Base-by-base conservation (phyloP, 2,888 invertebrate species). In the Druceiella hillmani region DNA sequence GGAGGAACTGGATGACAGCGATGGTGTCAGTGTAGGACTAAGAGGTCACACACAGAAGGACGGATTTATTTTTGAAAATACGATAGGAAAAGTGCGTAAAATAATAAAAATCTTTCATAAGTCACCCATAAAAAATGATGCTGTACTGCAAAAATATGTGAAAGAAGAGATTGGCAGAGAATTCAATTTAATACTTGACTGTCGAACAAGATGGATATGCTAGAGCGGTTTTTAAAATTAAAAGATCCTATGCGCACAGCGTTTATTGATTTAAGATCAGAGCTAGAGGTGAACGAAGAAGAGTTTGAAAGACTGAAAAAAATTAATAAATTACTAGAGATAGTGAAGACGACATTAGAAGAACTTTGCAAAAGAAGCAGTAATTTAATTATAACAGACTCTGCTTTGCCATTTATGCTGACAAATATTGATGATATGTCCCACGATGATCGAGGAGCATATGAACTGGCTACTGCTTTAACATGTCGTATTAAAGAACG, bases 291-390 rank as follows among this genome's bases (percentile, higher is more conserved):
- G 9, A 27, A 10, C 14, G 44, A 41, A 7, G 26, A 27, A 15
- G 45, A 51, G 36, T 46, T 40, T 22, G 31, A 34, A 14, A 31
- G 45, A 17, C 20, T 47, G 22, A 26, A 16, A 10, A 29, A 44
- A 10, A 36, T 40, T 12, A 27, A 33, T 17, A 24, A 38, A 13
- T 29, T 30, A 20, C 41, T 50, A 22, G 30, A 26, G 17, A 45
- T 45, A 26, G 30, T 51, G 29, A 50, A 50, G 40, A 25, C 48
- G 29, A 36, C 50, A 12, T 46, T 50, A 14, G 47, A 50, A 34
- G 44, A 41, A 17, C 30, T 50, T 12, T 47, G 47, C 36, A 37
- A 39, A 14, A 25, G 35, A 38, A 46, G 47, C 32, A 22, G 46
- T n/a, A 42, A 47, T 39, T 33, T 48, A 25, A 27, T 26, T 12